A percentile compares a stretch with the other conserved stretches of the same genome.
phyloP scores from a whole-genome alignment of 2,888 invertebrate species.

The Campoplex capitator region DNA sequence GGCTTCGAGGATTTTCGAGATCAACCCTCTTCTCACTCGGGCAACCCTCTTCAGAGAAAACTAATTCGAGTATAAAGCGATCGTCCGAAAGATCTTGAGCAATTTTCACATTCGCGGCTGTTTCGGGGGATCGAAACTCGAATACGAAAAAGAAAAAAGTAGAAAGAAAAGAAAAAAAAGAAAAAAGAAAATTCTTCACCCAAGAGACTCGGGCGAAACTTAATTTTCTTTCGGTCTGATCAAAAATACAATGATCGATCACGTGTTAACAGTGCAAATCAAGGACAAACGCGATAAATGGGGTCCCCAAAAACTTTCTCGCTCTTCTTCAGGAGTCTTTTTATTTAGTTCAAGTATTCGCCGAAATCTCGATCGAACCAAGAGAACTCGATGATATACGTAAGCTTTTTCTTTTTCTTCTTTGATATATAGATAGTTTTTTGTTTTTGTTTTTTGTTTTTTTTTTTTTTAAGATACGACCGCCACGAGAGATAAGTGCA shows the following conservation, averaged over 20 bases:
- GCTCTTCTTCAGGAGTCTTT: not conserved
- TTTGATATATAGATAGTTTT: too few species aligned
- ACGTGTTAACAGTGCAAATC: conserved; percentile 12
- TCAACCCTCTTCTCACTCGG: conserved; percentile 47
- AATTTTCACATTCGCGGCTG: conserved; percentile 43
- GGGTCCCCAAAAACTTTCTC: not conserved
- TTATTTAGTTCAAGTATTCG: not conserved
- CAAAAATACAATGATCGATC: conserved; percentile 10
- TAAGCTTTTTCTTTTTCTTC: too few species aligned
- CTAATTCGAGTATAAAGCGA: conserved; percentile 46
- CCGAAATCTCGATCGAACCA: not conserved
- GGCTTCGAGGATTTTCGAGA: conserved; percentile 37
- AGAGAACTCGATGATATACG: not conserved
- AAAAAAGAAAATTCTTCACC: not conserved
- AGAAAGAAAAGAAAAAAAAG: too few species aligned
- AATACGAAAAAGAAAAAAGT: not conserved
- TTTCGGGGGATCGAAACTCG: not conserved
- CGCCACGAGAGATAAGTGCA: conserved; percentile 58
- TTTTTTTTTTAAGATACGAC: conserved; percentile 47
- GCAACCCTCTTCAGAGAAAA: conserved; percentile 45
- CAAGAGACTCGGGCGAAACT: conserved; percentile 7
- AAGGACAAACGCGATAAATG: not conserved
- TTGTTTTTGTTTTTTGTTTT: conserved; percentile 10
- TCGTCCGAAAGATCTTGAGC: conserved; percentile 44
- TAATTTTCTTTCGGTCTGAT: not conserved